Evolutionary conservation across 37 sponge, comb jelly and placozoan genomes (phyloP), one percentile per base, ranked within the genome.

Genomic region (Theonella swinhoei): DNA sequence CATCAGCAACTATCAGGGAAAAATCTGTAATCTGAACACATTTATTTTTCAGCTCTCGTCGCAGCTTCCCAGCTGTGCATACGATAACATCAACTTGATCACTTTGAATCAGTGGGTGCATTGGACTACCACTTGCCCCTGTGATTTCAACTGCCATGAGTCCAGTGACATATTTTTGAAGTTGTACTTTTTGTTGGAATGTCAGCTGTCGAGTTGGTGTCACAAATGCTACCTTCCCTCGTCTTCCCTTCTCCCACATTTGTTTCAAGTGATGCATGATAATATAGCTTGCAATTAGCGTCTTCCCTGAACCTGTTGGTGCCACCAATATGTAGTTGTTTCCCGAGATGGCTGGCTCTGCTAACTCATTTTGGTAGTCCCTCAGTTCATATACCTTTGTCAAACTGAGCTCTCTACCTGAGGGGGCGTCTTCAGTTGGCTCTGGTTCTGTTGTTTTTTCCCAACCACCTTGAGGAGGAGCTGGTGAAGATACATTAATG

Each of bases 1-100:
- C 97, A 54, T 97, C 97, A n/a, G 92, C 20, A 42, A 97, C 78
- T 2, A 97, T 73, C 8, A 97, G 83, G 80, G 86, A 82, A 23
- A 94, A 41, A 41, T 82, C 77, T 0, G 71, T 69, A 1, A 88
- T 36, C 24, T 64, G 37, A 0, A 92, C 2, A n/a, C n/a, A 3
- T 37, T 81, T 68, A 28, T 62, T 74, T 24, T 30, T 64, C 8
- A 92, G 72, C 39, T 74, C 81, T 75, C 80, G 80, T n/a, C 66
- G 67, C 24, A 88, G 39, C 63, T 79, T 74, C 19, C 88, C 92
- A 62, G 85, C 85, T 36, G 92, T 92, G 36, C 88, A 88, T n/a
- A 92, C 88, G 39, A 88, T 69, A 2, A 88, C 37, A 40, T 92
- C 88, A 62, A 54, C 59, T 14, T 25, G 33, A 5, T 39, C 28